A percentile compares a stretch with the other conserved stretches of the same genome.
Conservation (phyloP, 2,797 vertebrate genomes). For the Pseudomugil tenellus region DNA sequence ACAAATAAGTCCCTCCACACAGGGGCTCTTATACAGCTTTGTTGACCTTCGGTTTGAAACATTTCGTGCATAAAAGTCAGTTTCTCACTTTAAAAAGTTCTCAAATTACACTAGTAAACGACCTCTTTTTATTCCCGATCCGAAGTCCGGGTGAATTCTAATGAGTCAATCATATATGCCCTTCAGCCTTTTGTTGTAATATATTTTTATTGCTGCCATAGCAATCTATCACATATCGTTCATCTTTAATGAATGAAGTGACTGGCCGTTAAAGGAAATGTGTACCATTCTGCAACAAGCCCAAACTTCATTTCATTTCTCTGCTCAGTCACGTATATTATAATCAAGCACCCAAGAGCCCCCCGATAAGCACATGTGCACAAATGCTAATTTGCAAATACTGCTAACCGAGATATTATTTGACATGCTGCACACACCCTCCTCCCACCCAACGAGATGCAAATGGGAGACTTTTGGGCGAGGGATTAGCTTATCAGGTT, state of each 20-base stretch:
- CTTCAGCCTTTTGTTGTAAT: constrained; percentile 68
- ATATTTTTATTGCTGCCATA: constrained; percentile 49
- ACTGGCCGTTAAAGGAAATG: constrained; percentile 36
- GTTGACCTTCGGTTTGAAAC: constrained; percentile 69
- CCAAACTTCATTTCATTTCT: constrained; percentile 31
- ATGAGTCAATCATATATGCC: constrained; percentile 72
- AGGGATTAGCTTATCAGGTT: constrained; percentile 86
- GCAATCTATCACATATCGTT: constrained; percentile 58
- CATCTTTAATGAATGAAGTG: constrained; percentile 63
- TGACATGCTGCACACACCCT: constrained; percentile 60
- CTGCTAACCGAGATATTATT: constrained; percentile 33
- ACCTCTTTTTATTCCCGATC: constrained; percentile 60
- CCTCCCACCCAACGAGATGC: constrained; percentile 56
- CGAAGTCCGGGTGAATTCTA: constrained; percentile 70
- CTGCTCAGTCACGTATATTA: constrained; percentile 11
- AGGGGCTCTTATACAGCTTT: constrained; percentile 42
- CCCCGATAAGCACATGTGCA: constrained; percentile 7
- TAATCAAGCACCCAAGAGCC: background rate
- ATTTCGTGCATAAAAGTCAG: constrained; percentile 67
- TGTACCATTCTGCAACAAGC: constrained; percentile 37
- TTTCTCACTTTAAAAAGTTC: constrained; percentile 54
- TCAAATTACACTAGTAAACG: constrained; percentile 63
- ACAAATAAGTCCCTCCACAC: constrained; percentile 45
- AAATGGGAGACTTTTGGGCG: constrained; percentile 69
- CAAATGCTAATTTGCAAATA: constrained; percentile 23